Base-by-base conservation (phyloP, 2,113 vertebrate genomes). In the Thryonomys swinderianus region DNA sequence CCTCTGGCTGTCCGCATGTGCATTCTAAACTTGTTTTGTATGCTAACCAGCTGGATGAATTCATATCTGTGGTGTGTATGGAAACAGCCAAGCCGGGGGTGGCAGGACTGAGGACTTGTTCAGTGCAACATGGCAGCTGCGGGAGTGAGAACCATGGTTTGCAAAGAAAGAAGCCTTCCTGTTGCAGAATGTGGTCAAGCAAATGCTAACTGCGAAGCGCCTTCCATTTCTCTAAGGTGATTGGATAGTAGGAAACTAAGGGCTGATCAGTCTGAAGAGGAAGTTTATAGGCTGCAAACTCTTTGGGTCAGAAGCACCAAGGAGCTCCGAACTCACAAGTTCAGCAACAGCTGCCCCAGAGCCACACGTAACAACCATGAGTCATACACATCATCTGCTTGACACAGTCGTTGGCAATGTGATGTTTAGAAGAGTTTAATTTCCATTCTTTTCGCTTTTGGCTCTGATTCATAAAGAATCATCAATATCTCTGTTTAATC, bases 1-100 rank as follows among this genome's bases (percentile, higher is more conserved):
- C 61, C 32, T 82, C 85, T 94, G 66, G 74, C 53, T 91, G 12
- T 85, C 86, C 83, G n/a, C 48, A 64, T 95, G 30, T 59, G 79
- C 81, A 17, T 92, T 92, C 42, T 83, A 93, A 90, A n/a, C 88
- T 25, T 91, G 16, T 91, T 91, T 95, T 88, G 48, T 83, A 8
- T 88, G 23, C 32, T 69, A 64, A 94, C 51, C 92, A 91, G 81
- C 34, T 53, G 57, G 34, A 85, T 80, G 48, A 62, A 82, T 76
- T 57, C 64, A 62, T 45, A 32, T 45, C 57, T 83, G 27, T 45
- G 67, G 30, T 71, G 8, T 84, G 59, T 88, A 61, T 89, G 53
- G 85, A 71, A 86, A 74, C 42, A 92, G n/a, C 51, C 76, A 92
- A 71, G 45, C 27, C 88, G 73, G 48, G 37, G 64, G 78, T 71